Evolutionary conservation across 1,140 invertebrate genomes (phyloP).

Genomic region (Polypedilum pembai): DNA sequence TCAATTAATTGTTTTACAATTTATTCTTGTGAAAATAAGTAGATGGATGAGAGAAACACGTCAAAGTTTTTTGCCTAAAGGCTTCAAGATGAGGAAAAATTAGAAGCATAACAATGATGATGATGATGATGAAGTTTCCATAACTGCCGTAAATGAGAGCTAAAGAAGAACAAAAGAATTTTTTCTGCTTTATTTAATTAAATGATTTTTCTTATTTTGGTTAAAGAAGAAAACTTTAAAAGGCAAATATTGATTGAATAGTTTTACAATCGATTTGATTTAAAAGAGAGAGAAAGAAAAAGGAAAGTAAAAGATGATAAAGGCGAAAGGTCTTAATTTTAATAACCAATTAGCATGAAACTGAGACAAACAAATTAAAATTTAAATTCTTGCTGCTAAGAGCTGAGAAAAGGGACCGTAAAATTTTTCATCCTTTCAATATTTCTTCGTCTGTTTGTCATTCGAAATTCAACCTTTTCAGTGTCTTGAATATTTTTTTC

Average conservation of each 20-base stretch:
- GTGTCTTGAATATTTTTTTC: too few species aligned
- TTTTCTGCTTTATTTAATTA: neutral
- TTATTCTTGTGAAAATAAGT: neutral
- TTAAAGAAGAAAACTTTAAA: neutral
- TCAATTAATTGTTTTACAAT: conserved; percentile 4
- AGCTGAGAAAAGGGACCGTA: neutral
- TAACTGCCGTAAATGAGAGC: neutral
- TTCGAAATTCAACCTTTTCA: too few species aligned
- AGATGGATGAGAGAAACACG: neutral
- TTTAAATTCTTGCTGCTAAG: neutral
- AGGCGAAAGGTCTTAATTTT: neutral
- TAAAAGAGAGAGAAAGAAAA: too few species aligned
- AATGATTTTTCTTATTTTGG: neutral
- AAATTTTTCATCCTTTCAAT: too few species aligned
- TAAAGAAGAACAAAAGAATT: neutral
- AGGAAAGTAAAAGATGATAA: too few species aligned
- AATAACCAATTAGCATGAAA: conserved; percentile 15
- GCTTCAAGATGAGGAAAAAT: neutral
- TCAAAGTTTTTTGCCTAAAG: neutral
- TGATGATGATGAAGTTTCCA: neutral
- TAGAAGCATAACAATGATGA: neutral
- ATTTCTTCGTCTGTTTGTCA: too few species aligned
- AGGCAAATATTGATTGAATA: too few species aligned
- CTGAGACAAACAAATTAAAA: conserved; percentile 18
- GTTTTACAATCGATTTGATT: too few species aligned